Evolutionary conservation across 64 coral and sea anemone genomes (phyloP), one percentile per base, ranked within the genome.

Genomic region (Dendronephthya gigantea): DNA sequence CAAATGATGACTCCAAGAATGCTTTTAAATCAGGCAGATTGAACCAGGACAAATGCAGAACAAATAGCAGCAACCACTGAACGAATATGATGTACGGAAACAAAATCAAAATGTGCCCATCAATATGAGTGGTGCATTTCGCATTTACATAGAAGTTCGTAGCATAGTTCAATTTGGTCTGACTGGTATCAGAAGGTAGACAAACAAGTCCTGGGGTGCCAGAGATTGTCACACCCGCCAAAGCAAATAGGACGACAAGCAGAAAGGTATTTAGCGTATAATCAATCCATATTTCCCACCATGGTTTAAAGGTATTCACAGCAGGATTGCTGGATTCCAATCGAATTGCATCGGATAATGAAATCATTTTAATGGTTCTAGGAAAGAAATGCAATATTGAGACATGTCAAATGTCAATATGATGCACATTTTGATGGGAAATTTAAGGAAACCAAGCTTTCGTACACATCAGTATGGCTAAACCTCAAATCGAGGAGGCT

Each of bases 231-330:
- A 79, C 72, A 30, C 72, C 72, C 6, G 72, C 72, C 30, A 79
- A 39, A 19, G 72, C 72, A 79, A 79, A 79, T 33, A 79, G 36
- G 30, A 79, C 72, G 29, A 79, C 72, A 14, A 79, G 8, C 13
- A 79, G 72, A 10, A 79, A 79, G 15, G 72, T 33, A 79, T 79
- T 79, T 39, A 79, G 15, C 14, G 72, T 79, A 35, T 79, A 35
- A 35, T 79, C 72, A 34, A 79, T 33, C 30, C 32, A 34, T 36
- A 79, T 39, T 34, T 79, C 72, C 72, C 72, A 79, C 72, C 72
- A 79, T 79, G 72, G 72, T 39, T 79, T 79, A 29, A 79, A 79
- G 15, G 32, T 79, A 33, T 79, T 79, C 17, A 79, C 72, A 2
- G 72, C 72, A 36, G 72, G 72, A 39, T 79, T 79, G 72, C 15